These are phyloP conservation scores for Vipera latastei DNA, from an alignment of 2,797 vertebrate genomes.

Conservation along the genomic window DNA sequence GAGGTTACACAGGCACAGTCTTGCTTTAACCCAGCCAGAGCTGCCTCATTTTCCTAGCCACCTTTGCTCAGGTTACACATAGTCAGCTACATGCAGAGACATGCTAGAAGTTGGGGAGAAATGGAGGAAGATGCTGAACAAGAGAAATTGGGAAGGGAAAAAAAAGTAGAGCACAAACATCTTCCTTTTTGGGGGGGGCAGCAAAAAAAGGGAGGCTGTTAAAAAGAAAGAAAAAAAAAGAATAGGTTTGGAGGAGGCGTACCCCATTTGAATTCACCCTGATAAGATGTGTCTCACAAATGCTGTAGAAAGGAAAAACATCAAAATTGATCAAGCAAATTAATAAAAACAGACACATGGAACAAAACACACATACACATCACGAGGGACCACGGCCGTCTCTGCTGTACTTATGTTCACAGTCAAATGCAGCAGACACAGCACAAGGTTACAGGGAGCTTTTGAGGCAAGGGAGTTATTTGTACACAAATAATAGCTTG, in stretches of 20 bases:
- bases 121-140: slow-evolving; percentile 15
- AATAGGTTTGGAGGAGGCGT: slow-evolving; percentile 70
- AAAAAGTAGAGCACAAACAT: slow-evolving; percentile 20
- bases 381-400: background rate
- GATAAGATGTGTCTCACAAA: slow-evolving; percentile 95
- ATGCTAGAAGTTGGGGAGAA: slow-evolving; percentile 50
- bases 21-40: slow-evolving; percentile 30
- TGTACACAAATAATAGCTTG: background rate
- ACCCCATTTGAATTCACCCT: slow-evolving; percentile 81
- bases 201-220: slow-evolving; percentile 24
- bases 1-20: slow-evolving; percentile 21
- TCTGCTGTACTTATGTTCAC: background rate
- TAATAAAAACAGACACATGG: slow-evolving; percentile 62
- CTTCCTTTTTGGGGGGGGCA: slow-evolving; percentile 4
- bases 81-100: slow-evolving; percentile 70
- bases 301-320: slow-evolving; percentile 85
- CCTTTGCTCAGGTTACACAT: background rate
- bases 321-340: slow-evolving; percentile 53
- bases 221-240: background rate
- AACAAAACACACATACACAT: slow-evolving; percentile 29
- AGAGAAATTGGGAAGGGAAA: background rate
- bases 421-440: background rate
- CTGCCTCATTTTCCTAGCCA: background rate
- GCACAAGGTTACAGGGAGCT: background rate
- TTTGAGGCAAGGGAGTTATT: background rate